These are phyloP conservation scores for Phoxinus dragarum DNA, from an alignment of 2,797 vertebrate genomes.

Conservation along the genomic window DNA sequence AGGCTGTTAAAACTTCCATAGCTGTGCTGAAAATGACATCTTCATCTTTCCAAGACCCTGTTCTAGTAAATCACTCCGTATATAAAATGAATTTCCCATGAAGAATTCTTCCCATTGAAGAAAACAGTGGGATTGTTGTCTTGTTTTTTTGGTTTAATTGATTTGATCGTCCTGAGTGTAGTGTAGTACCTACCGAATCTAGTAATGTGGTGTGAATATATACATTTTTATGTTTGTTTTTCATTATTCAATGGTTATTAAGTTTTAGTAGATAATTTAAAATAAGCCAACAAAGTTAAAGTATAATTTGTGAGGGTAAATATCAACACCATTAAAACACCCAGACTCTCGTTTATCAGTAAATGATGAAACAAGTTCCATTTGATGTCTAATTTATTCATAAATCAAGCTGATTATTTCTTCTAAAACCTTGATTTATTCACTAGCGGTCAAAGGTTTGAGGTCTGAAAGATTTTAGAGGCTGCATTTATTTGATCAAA, in stretches of 20 bases:
- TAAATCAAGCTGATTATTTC: background rate
- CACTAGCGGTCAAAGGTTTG: background rate
- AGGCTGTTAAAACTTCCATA: constrained; percentile 28
- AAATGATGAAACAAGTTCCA: background rate
- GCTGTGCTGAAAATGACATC: constrained; percentile 18
- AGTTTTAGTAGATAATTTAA: background rate
- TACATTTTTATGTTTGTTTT: background rate
- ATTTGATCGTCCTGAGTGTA: background rate
- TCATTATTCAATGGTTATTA: background rate
- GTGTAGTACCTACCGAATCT: background rate
- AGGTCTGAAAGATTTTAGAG: background rate
- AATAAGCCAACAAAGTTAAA: background rate
- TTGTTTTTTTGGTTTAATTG: background rate
- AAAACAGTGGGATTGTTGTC: background rate
- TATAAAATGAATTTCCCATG: constrained; percentile 14
- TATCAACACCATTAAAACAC: background rate
- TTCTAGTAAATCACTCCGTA: background rate
- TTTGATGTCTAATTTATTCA: background rate
- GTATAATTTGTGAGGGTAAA: background rate
- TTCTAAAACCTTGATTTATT: background rate
- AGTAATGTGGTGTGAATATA: background rate
- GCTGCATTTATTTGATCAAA: background rate
- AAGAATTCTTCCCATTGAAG: background rate
- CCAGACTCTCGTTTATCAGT: background rate
- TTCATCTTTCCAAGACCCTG: constrained; percentile 17